These are phyloP conservation scores for Guaruba guarouba DNA, from an alignment of 2,113 vertebrate species.

Conservation along the genomic window DNA sequence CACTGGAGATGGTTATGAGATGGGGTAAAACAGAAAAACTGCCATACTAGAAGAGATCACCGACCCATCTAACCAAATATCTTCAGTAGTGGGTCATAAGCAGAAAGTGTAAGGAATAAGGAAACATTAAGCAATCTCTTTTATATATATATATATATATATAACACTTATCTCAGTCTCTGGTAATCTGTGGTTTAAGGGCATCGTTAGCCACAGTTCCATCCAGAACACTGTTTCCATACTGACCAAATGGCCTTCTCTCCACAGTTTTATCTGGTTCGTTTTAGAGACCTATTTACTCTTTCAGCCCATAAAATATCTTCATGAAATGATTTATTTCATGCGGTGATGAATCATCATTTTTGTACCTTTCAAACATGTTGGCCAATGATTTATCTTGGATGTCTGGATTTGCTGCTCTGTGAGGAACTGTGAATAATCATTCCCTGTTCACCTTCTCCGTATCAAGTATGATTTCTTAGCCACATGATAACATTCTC, in stretches of 20 bases:
- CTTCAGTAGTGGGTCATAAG: neutral
- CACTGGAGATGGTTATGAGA: slow-evolving; percentile 3
- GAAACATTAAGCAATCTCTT: neutral
- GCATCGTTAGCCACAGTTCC: neutral
- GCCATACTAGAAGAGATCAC: neutral
- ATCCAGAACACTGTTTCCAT: neutral
- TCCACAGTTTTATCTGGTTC: neutral
- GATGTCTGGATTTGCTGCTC: neutral
- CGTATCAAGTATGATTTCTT: neutral
- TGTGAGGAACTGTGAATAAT: neutral
- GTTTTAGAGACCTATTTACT: neutral
- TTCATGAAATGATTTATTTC: neutral
- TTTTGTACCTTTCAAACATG: neutral
- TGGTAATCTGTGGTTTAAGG: neutral
- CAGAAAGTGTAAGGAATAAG: neutral
- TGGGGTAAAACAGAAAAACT: neutral
- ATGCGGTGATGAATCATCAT: neutral
- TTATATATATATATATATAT: neutral
- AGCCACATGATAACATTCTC: neutral
- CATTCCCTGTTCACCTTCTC: neutral
- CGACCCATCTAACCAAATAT: neutral
- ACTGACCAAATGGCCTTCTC: neutral
- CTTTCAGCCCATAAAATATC: neutral
- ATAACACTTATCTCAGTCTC: neutral
- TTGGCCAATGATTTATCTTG: neutral